Percentiles rank a stretch among this genome's conserved stretches.
These are phyloP conservation scores for Chalcis sispes DNA, from an alignment of 2,888 invertebrate species.

Conservation along the genomic window DNA sequence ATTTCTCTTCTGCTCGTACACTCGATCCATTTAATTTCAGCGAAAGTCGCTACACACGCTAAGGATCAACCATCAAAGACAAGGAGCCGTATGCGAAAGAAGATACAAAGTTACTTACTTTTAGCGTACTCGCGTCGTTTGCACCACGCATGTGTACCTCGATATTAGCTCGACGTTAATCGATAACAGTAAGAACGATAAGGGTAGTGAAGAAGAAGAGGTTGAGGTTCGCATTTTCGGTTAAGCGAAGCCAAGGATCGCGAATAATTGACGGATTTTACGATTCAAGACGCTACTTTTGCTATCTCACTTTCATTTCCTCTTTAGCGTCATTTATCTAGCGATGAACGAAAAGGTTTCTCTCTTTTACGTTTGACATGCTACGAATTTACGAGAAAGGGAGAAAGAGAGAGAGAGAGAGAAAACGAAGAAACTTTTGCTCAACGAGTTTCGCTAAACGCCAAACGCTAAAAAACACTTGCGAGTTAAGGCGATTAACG, in stretches of 20 bases:
- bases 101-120: constrained; percentile 43
- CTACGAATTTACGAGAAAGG: constrained; percentile 4
- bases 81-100: constrained; percentile 15
- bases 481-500: constrained; percentile 36
- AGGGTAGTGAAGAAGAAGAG: too few relatives aligned
- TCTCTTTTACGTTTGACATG: not conserved
- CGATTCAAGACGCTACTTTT: too few relatives aligned
- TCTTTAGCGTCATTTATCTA: constrained; percentile 35
- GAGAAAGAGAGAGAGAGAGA: too few relatives aligned
- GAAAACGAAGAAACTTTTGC: not conserved
- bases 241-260: not conserved
- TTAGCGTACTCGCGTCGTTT: too few relatives aligned
- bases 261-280: constrained; percentile 35
- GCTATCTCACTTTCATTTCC: too few relatives aligned
- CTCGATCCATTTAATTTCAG: constrained; percentile 34
- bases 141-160: too few relatives aligned
- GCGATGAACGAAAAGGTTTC: constrained; percentile 22
- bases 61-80: not conserved
- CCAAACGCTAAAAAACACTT: constrained; percentile 9
- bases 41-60: too few relatives aligned
- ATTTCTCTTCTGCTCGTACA: not conserved
- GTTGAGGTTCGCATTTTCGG: constrained; percentile 16
- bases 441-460: not conserved
- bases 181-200: too few relatives aligned
- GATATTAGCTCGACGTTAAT: too few relatives aligned